Conservation (phyloP, 2,888 invertebrate species). For the Anodontia alba region DNA sequence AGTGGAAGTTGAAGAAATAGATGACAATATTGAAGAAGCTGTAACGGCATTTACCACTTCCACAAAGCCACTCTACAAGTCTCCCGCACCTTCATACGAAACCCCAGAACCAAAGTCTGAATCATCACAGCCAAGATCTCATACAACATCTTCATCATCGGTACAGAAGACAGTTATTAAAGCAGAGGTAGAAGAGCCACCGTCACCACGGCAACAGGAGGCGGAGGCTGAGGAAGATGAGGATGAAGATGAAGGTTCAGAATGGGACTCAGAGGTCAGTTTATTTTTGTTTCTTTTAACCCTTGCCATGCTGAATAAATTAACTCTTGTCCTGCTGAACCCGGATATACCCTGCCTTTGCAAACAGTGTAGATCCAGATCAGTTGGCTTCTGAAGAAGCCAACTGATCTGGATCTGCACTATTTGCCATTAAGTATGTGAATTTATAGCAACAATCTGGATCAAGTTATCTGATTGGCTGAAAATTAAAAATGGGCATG, state of each 20-base stretch:
- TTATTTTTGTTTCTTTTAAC: no score
- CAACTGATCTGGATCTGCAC: no score
- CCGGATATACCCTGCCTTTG: no score
- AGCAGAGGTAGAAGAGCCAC: conserved; percentile 31
- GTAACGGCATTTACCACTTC: conserved; percentile 44
- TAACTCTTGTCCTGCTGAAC: no score
- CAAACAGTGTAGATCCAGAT: no score
- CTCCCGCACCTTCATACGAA: conserved; percentile 1
- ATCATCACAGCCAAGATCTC: conserved; percentile 29
- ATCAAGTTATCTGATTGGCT: no score
- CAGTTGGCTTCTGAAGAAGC: no score
- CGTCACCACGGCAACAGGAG: conserved; percentile 15
- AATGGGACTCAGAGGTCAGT: conserved; percentile 77
- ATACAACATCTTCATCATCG: conserved; percentile 36
- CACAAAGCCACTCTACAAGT: not conserved
- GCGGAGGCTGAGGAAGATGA: conserved; percentile 51
- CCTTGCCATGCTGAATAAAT: no score
- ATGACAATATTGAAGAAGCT: conserved; percentile 48
- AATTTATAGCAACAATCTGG: no score
- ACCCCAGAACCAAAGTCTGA: conserved; percentile 20
- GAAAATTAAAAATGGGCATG: no score
- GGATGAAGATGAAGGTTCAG: conserved; percentile 38
- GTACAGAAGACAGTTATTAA: conserved; percentile 53
- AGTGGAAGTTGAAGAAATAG: conserved; percentile 57
- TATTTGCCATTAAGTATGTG: no score